Evolutionary conservation across 2,888 invertebrate species (phyloP), one percentile per base, ranked within the genome.

Genomic region (Dioctria rufipes): DNA sequence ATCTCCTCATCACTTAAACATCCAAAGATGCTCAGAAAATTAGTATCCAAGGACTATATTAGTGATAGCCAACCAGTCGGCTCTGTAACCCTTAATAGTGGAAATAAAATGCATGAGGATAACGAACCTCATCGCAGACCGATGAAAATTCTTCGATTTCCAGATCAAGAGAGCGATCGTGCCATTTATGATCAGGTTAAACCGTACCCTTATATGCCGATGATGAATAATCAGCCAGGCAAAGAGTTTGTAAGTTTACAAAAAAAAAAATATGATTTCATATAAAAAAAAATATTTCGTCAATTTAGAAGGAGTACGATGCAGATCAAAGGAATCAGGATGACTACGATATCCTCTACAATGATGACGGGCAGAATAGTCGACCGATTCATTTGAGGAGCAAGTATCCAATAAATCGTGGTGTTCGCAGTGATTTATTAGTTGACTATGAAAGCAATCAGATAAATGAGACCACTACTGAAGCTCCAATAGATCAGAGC

Each of bases 21-120:
- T 85, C 89, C 89, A 2, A 89, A 89, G 85, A 84, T 89, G 84
- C 84, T 89, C 49, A 89, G 88, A 80, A 89, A 89, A 81, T 81
- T 88, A 54, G 83, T 83, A 8, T 79, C 63, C 42, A 51, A 83
- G 80, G 78, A 84, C 37, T 82, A 80, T 67, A 69, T 60, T 6
- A 75, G 75, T 25, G 58, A 75, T 60, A 60, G 60, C 8, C 75
- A 75, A 25, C 60, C 75, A 9, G 25, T 75, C 4, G 39, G 40
- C 11, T 43, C 61, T 11, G 11, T 5, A 5, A 13, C 39, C 3
- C 75, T 6, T 8, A 0, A 25, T 25, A 75, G 42, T 3, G 51
- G 13, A 46, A 40, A 78, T 5, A 78, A 78, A 49, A 63, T 37
- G 8, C 11, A 51, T n/a, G 49, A 49, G 40, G 63, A 78, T 49